Conservation (phyloP, 2,113 vertebrate species). For the Alethe castanea region DNA sequence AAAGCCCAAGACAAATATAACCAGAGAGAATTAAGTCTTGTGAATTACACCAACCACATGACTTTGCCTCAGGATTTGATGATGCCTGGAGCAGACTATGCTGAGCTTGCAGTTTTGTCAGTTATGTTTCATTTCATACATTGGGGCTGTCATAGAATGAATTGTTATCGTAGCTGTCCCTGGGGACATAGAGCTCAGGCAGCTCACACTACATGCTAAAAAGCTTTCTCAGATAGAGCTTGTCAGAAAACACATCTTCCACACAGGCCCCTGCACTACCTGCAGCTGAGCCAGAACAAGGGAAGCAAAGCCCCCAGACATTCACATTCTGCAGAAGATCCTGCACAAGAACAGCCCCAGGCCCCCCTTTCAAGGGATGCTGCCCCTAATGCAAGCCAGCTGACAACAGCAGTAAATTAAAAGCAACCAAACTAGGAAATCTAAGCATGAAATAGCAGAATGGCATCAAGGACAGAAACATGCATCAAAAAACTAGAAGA, state of each 20-base stretch:
- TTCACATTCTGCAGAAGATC: not conserved
- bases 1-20: not conserved
- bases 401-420: not conserved
- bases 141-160: not conserved
- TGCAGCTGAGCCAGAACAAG: not conserved
- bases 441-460: not conserved
- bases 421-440: not conserved
- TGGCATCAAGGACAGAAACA: not conserved
- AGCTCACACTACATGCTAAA: not conserved
- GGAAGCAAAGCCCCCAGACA: not conserved
- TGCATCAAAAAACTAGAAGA: not conserved
- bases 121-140: not conserved
- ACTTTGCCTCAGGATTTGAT: not conserved
- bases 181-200: not conserved
- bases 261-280: not conserved
- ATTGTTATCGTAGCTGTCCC: not conserved
- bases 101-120: not conserved
- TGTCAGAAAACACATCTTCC: not conserved
- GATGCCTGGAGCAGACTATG: not conserved
- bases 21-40: not conserved
- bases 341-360: fast-evolving
- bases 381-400: not conserved
- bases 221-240: not conserved
- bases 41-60: not conserved
- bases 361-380: not conserved